Conservation (phyloP, 2,888 invertebrate genomes). For the Scaptomyza cyrtandrae region DNA sequence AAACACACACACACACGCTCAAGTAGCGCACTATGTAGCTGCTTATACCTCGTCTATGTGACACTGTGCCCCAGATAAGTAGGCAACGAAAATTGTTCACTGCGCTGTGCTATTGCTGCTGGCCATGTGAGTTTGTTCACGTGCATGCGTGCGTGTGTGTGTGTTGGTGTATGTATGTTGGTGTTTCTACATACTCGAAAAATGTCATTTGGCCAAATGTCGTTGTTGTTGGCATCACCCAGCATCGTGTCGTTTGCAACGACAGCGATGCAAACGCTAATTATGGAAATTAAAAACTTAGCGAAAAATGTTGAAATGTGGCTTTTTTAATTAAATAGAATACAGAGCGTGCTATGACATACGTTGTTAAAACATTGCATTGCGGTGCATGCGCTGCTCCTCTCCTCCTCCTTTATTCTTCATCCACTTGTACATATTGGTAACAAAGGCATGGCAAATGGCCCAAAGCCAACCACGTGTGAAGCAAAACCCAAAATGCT, state of each 20-base stretch:
- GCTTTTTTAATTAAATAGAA: constrained; percentile 79
- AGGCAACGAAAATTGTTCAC: constrained; percentile 66
- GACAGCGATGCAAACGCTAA: constrained; percentile 67
- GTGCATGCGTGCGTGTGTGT: constrained; percentile 14
- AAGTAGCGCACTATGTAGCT: constrained; percentile 62
- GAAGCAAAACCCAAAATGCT: constrained; percentile 51
- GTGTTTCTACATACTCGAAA: constrained; percentile 43
- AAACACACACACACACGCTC: constrained; percentile 14
- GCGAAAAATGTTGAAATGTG: constrained; percentile 72
- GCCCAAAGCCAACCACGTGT: constrained; percentile 66
- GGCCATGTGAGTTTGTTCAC: constrained; percentile 2
- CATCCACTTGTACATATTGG: constrained; percentile 25
- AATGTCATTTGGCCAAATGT: constrained; percentile 52
- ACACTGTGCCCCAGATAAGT: constrained; percentile 74
- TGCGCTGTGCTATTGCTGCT: constrained; percentile 16
- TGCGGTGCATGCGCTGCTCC: not conserved
- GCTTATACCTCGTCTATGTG: constrained; percentile 50
- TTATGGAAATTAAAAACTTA: constrained; percentile 80
- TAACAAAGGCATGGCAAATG: constrained; percentile 59
- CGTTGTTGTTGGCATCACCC: constrained; percentile 16
- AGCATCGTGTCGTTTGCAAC: constrained; percentile 20
- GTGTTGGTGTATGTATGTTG: constrained; percentile 23
- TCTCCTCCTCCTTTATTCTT: constrained; percentile 3
- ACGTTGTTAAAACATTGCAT: constrained; percentile 30
- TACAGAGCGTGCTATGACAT: constrained; percentile 44